Evolutionary conservation across 2,797 vertebrate species (phyloP), one percentile per base, ranked within the genome.

Genomic region (Meda fulgida): DNA sequence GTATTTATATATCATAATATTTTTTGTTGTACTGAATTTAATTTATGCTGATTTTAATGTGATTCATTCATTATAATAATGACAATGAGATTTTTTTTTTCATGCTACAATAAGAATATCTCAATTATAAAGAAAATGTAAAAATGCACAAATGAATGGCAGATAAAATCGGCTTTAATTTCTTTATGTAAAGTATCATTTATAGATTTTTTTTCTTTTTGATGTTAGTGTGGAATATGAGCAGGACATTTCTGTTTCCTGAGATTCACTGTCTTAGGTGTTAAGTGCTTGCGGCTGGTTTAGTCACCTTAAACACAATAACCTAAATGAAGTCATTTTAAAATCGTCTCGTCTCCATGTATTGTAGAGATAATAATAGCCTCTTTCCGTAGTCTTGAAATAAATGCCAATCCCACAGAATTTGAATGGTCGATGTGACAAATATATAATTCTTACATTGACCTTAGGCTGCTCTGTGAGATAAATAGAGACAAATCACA

Each of bases 401-500:
- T 79, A 9, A 16, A 51, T 29, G 10, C 66, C 53, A 78, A 66
- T n/a, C 58, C 23, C 69, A 83, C 81, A 83, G 51, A 84, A 8
- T 55, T 43, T 58, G 77, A 70, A 76, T 77, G 51, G 40, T 66
- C 5, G 34, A 26, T 29, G 63, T 46, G 19, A 31, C 43, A 58
- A n/a, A 29, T 72, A 55, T 40, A 8, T 58, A 46, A 78, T 40
- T 53, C 40, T 34, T 14, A 84, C 82, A 76, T 36, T 78, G 46
- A 38, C 80, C 21, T 3, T 46, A 73, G 13, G 60, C 53, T 46
- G 29, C 60, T 53, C 38, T 85, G 78, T 66, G 58, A 65, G 67
- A 38, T 38, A 43, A 78, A 79, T 71, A 70, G 48, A 83, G 80
- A 80, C 66, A 69, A 77, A 84, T 81, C 55, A 60, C 71, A 29